These are phyloP conservation scores for Diplodus puntazzo DNA, from an alignment of 2,797 vertebrate species.

Conservation along the genomic window DNA sequence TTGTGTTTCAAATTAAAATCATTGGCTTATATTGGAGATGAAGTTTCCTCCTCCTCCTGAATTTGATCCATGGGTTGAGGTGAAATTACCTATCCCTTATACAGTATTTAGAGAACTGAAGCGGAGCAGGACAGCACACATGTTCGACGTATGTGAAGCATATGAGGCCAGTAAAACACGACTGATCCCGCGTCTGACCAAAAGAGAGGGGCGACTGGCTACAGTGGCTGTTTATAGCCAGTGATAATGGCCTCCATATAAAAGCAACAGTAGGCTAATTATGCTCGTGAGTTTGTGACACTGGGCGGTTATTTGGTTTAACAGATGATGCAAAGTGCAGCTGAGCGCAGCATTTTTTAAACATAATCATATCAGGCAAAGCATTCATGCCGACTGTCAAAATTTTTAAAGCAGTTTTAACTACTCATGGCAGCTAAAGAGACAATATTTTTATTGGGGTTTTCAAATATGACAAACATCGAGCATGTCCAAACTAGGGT, in stretches of 20 bases:
- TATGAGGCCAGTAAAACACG: constrained; percentile 82
- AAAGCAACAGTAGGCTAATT: constrained; percentile 84
- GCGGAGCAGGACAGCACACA: constrained; percentile 72
- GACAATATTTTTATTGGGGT: no score
- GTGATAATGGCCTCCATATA: constrained; percentile 86
- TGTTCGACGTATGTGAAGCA: constrained; percentile 80
- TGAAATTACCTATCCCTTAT: constrained; percentile 21
- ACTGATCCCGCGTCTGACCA: constrained; percentile 72
- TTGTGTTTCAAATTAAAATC: constrained; percentile 18
- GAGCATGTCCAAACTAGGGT: not conserved
- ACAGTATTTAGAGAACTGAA: constrained; percentile 20
- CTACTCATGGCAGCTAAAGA: not conserved
- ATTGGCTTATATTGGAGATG: not conserved
- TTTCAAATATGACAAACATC: no score
- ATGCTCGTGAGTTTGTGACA: constrained; percentile 65
- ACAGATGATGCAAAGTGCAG: constrained; percentile 30
- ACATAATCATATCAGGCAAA: not conserved
- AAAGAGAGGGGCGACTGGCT: constrained; percentile 68
- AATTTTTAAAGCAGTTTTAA: not conserved
- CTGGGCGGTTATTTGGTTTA: constrained; percentile 40
- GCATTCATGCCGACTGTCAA: not conserved
- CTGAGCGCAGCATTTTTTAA: not conserved
- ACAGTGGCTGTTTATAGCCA: constrained; percentile 84
- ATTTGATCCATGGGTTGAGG: constrained; percentile 4
- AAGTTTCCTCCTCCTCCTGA: constrained; percentile 11